Percentiles rank a stretch among this genome's conserved stretches.
phyloP scores from a whole-genome alignment of 1,140 invertebrate genomes.

The Agrypnia vestita region DNA sequence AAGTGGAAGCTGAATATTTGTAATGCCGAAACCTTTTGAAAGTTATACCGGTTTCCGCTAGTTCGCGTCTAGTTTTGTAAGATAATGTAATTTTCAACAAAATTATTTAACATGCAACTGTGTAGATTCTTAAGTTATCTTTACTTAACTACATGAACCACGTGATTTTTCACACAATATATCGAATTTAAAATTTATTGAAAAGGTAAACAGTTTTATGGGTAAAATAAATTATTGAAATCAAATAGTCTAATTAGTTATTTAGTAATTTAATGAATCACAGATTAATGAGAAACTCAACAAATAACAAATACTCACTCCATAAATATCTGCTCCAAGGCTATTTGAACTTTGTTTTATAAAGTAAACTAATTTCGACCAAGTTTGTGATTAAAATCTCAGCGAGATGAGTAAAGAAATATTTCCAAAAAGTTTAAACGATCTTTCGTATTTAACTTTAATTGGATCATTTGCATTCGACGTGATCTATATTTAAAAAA shows the following conservation, averaged over 20 bases:
- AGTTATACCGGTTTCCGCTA: no score
- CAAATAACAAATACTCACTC: background rate
- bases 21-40: background rate
- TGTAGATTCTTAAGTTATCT: no score
- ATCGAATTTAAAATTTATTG: no score
- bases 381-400: constrained; percentile 24
- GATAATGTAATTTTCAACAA: no score
- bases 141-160: no score
- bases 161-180: no score
- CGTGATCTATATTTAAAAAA: background rate
- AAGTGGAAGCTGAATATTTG: background rate
- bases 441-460: constrained; percentile 30
- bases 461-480: constrained; percentile 20
- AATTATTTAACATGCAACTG: no score
- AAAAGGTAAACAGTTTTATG: no score
- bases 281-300: background rate
- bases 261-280: background rate
- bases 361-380: constrained; percentile 17
- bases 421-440: background rate
- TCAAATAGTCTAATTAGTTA: no score
- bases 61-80: no score
- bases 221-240: no score
- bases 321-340: constrained; percentile 1
- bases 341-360: constrained; percentile 28
- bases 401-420: constrained; percentile 12